Conservation (phyloP, 2,113 vertebrate species). For the Nymphicus hollandicus region DNA sequence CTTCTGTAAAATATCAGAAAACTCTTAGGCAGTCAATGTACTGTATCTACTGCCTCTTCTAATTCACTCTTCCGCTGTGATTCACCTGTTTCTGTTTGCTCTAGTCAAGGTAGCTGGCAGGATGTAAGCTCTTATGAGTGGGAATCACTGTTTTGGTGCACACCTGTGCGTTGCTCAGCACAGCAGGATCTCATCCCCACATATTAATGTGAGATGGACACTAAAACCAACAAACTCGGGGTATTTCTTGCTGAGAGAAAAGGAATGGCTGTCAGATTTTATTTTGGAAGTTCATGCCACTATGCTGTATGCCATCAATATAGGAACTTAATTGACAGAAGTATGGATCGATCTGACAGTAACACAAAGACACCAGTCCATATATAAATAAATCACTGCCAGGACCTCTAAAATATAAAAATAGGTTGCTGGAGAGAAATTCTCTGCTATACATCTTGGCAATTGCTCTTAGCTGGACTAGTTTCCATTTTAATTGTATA, state of each 20-base stretch:
- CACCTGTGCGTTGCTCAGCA: neutral
- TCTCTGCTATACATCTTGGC: neutral
- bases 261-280: neutral
- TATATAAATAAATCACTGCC: neutral
- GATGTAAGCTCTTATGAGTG: neutral
- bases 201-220: rapidly evolving
- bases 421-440: neutral
- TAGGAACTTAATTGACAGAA: neutral
- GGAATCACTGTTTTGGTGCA: neutral
- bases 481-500: neutral
- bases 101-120: neutral
- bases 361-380: neutral
- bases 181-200: neutral
- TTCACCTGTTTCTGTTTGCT: slow-evolving; percentile 1
- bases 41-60: slow-evolving; percentile 32
- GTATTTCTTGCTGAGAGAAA: neutral
- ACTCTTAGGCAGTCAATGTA: slow-evolving; percentile 51
- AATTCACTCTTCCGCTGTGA: slow-evolving; percentile 36
- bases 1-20: slow-evolving; percentile 52
- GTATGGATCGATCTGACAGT: neutral
- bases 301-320: neutral
- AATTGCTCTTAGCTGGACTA: neutral
- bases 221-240: neutral
- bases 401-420: neutral
- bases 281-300: neutral